phyloP scores from a whole-genome alignment of 2,113 vertebrate genomes.

The Corythaixoides concolor region DNA sequence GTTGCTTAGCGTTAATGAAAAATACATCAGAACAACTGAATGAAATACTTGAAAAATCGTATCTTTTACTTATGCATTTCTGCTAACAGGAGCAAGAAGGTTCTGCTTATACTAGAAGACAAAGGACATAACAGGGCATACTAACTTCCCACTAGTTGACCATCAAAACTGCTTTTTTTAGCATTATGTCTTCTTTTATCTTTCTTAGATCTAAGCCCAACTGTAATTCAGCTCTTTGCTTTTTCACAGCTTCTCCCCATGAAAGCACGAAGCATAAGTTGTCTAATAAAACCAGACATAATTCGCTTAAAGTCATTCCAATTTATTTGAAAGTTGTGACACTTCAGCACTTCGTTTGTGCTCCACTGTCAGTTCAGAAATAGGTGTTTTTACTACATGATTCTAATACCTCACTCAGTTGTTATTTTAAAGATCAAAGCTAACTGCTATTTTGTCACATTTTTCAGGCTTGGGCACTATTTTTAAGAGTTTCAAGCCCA shows the following conservation, averaged over 20 bases:
- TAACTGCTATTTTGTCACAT: neutral
- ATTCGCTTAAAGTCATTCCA: neutral
- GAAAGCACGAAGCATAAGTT: neutral
- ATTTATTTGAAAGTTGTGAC: neutral
- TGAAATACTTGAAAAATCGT: neutral
- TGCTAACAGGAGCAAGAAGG: neutral
- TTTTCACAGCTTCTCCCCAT: neutral
- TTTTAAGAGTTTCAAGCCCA: neutral
- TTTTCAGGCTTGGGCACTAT: neutral
- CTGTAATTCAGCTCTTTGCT: neutral
- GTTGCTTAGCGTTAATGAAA: neutral
- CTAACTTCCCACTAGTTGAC: neutral
- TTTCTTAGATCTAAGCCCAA: neutral
- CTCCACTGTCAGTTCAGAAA: neutral
- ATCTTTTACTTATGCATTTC: neutral
- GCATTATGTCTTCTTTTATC: neutral
- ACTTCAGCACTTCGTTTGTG: neutral
- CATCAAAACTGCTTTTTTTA: neutral
- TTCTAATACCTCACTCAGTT: neutral
- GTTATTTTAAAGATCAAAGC: neutral
- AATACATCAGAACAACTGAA: neutral
- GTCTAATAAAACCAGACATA: neutral
- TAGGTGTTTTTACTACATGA: neutral
- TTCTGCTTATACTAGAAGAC: neutral
- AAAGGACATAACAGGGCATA: accelerated